Conservation (phyloP, 2,888 invertebrate genomes). For the Tipula unca region DNA sequence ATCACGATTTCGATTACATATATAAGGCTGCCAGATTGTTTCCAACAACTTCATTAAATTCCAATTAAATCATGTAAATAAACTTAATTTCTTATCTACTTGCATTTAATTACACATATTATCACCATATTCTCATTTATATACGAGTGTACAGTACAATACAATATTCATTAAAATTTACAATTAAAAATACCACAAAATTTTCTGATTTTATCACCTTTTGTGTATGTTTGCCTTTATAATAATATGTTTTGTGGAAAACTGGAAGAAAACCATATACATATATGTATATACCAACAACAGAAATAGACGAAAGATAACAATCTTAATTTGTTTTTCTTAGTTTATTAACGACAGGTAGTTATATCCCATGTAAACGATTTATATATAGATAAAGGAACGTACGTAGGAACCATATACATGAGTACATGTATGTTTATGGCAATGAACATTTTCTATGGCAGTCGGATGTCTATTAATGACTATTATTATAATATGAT, state of each 20-base stretch:
- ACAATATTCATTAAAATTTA: neutral
- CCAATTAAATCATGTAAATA: neutral
- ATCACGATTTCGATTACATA: neutral
- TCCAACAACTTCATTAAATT: neutral
- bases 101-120: neutral
- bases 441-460: neutral
- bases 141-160: neutral
- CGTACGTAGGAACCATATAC: neutral
- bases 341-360: neutral
- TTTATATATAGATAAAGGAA: neutral
- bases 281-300: too few relatives aligned
- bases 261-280: neutral
- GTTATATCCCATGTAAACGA: neutral
- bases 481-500: neutral
- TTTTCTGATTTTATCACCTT: neutral
- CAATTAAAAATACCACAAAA: neutral
- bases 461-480: neutral
- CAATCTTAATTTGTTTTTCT: slow-evolving; percentile 4
- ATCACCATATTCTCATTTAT: neutral
- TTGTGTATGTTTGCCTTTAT: too few relatives aligned
- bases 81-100: neutral
- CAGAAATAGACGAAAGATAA: neutral
- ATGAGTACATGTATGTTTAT: neutral
- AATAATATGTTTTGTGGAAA: neutral
- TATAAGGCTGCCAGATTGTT: too few relatives aligned